Evolutionary conservation across 1,140 invertebrate genomes (phyloP).

Genomic region (Microvelia longipes): DNA sequence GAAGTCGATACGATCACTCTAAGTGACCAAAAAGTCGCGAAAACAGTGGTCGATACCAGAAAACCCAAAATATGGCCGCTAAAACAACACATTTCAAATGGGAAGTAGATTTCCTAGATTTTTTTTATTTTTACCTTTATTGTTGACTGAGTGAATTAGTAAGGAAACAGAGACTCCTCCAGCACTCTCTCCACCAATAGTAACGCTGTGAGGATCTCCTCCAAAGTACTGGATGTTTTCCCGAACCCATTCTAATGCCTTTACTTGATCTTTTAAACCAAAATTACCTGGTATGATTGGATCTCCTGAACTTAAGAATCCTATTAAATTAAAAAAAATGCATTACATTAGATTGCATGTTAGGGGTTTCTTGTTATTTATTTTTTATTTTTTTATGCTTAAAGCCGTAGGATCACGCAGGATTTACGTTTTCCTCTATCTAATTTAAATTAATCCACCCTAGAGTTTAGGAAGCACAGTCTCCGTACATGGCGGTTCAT

Average conservation of each 20-base stretch:
- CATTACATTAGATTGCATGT: background rate
- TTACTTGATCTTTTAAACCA: constrained; percentile 9
- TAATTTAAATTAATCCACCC: too few relatives aligned
- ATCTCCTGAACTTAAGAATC: constrained; percentile 5
- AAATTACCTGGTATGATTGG: constrained; percentile 2
- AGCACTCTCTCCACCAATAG: background rate
- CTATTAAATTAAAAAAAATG: background rate
- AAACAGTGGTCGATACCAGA: too few relatives aligned
- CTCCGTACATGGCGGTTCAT: too few relatives aligned
- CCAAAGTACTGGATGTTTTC: constrained; percentile 2
- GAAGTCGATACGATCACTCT: too few relatives aligned
- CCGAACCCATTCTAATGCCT: constrained; percentile 1
- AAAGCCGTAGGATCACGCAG: background rate
- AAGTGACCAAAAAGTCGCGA: too few relatives aligned
- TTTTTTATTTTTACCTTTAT: too few relatives aligned
- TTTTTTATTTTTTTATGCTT: background rate
- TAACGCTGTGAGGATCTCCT: constrained; percentile 6
- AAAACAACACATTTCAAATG: too few relatives aligned
- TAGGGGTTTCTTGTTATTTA: background rate
- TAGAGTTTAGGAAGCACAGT: too few relatives aligned
- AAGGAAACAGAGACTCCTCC: constrained; percentile 1
- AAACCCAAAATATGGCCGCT: too few relatives aligned
- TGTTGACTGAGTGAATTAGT: too few relatives aligned
- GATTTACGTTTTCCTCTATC: background rate
- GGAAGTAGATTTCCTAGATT: too few relatives aligned